Conservation (phyloP, 2,797 vertebrate genomes). For the Emydoidea blandingii region DNA sequence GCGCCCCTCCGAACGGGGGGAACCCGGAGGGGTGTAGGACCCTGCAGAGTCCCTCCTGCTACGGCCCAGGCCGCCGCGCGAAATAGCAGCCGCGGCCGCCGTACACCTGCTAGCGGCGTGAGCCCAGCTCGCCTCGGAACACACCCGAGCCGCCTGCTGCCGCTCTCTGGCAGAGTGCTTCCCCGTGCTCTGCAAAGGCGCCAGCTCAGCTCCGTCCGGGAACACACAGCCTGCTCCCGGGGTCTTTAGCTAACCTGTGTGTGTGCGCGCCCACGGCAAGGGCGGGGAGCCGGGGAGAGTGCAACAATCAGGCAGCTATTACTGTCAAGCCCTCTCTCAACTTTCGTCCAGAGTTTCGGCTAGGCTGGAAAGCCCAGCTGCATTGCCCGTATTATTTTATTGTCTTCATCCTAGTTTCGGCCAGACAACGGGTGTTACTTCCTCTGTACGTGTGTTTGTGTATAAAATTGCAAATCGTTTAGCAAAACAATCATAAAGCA, state of each 20-base stretch:
- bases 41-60: slow-evolving; percentile 36
- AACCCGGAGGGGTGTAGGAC: slow-evolving; percentile 72
- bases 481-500: not conserved
- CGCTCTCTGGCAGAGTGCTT: not conserved
- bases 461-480: not conserved
- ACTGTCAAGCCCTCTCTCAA: slow-evolving; percentile 30
- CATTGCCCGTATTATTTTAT: not conserved
- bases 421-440: not conserved
- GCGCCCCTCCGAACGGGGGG: not conserved
- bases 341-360: not conserved
- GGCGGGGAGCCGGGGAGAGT: not conserved
- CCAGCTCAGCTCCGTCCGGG: not conserved
- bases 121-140: slow-evolving; percentile 9
- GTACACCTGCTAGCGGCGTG: slow-evolving; percentile 68
- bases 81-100: not conserved
- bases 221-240: not conserved
- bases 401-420: not conserved
- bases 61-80: slow-evolving; percentile 4
- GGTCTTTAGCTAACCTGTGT: not conserved
- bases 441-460: not conserved
- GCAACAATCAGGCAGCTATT: not conserved
- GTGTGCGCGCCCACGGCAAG: too few species aligned
- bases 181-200: not conserved
- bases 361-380: not conserved
- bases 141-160: slow-evolving; percentile 26